Conservation (phyloP, 2,113 vertebrate species). For the Halichoeres trimaculatus region DNA sequence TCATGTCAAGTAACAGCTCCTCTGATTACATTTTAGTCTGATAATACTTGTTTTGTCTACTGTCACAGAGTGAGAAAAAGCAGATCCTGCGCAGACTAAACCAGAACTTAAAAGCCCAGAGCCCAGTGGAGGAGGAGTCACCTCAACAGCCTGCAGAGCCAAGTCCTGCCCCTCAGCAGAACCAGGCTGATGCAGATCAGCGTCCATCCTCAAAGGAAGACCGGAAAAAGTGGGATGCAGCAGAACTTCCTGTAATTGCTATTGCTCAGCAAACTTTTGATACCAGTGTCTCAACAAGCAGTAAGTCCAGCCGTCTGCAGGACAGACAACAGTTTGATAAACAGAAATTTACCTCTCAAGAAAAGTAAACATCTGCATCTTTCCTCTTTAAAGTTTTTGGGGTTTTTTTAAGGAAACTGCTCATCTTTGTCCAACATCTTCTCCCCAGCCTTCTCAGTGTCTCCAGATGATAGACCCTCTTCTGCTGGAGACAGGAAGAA, state of each 20-base stretch:
- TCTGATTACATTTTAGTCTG: no score
- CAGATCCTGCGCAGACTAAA: slow-evolving; percentile 94
- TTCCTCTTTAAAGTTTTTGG: background rate
- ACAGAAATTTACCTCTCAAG: no score
- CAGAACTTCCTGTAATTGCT: slow-evolving; percentile 85
- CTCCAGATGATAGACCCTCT: slow-evolving; percentile 48
- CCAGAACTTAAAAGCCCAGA: slow-evolving; percentile 90
- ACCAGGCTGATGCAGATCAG: slow-evolving; percentile 51
- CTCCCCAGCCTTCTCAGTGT: slow-evolving; percentile 46
- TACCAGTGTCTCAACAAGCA: slow-evolving; percentile 72
- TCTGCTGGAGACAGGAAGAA: slow-evolving; percentile 88
- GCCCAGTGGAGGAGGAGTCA: slow-evolving; percentile 60
- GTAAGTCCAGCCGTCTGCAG: slow-evolving; percentile 39
- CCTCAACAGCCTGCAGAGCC: slow-evolving; percentile 33
- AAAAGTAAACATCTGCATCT: no score
- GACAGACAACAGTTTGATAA: background rate
- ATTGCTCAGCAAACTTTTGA: slow-evolving; percentile 82
- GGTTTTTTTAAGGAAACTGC: background rate
- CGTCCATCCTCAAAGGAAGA: slow-evolving; percentile 72
- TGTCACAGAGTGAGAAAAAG: slow-evolving; percentile 88
- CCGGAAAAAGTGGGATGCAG: slow-evolving; percentile 90
- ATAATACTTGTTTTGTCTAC: background rate
- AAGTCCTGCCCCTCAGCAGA: slow-evolving; percentile 42
- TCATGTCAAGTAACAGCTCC: background rate
- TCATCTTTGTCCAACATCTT: background rate